These are phyloP conservation scores for Cervus canadensis DNA, from an alignment of 2,113 vertebrate species.

Conservation along the genomic window DNA sequence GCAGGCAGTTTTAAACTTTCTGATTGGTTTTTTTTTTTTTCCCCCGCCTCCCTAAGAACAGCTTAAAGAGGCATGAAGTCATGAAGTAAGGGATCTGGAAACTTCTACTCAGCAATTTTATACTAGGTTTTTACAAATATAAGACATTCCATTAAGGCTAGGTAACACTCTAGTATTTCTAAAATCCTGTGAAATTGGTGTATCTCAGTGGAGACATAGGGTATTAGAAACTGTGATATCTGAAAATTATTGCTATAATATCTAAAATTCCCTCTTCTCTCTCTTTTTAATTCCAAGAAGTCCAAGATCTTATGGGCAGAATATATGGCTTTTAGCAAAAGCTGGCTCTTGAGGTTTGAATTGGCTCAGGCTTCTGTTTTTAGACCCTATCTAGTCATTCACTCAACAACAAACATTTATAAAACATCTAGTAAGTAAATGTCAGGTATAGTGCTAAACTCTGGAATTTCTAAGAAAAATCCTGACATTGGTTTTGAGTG, in stretches of 20 bases:
- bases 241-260: conserved; percentile 42
- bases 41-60: background rate
- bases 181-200: background rate
- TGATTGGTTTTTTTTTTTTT: background rate
- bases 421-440: background rate
- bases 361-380: background rate
- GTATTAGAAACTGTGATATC: background rate
- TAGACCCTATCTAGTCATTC: background rate
- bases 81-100: background rate
- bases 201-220: background rate
- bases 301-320: background rate
- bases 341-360: background rate
- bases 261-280: background rate
- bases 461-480: background rate
- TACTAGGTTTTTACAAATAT: background rate
- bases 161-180: background rate
- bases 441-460: background rate
- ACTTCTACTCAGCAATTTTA: conserved; percentile 39
- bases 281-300: background rate
- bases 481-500: background rate
- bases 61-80: background rate
- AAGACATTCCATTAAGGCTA: background rate
- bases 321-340: background rate
- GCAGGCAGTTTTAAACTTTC: background rate
- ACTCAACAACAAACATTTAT: background rate